phyloP scores from a whole-genome alignment of 2,888 invertebrate genomes.

The Dilophus febrilis region DNA sequence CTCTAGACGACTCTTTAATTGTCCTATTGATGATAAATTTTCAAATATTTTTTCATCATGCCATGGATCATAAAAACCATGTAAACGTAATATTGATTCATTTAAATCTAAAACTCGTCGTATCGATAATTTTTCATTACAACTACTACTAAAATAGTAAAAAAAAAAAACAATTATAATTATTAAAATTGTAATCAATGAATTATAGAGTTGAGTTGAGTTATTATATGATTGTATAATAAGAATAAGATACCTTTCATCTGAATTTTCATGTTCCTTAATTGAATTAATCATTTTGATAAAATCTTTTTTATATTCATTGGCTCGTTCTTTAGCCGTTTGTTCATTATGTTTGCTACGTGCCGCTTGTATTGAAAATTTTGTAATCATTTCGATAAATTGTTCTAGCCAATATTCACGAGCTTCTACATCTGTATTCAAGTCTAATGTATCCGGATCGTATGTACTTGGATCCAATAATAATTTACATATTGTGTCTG shows the following conservation, averaged over 20 bases:
- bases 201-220: background rate
- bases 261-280: constrained; percentile 30
- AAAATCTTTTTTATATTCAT: constrained; percentile 69
- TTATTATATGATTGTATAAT: constrained; percentile 8
- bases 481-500: constrained; percentile 40
- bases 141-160: too few relatives aligned
- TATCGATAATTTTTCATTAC: constrained; percentile 73
- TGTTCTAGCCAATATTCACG: constrained; percentile 84
- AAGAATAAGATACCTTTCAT: constrained; percentile 74
- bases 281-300: constrained; percentile 43
- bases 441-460: constrained; percentile 81
- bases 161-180: too few relatives aligned
- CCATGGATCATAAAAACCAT: constrained; percentile 83
- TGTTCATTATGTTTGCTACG: constrained; percentile 57
- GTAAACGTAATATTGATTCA: constrained; percentile 77
- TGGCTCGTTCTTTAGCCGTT: constrained; percentile 61
- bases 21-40: constrained; percentile 60
- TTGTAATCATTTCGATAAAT: constrained; percentile 70
- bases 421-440: constrained; percentile 70
- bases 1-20: constrained; percentile 47
- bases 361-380: constrained; percentile 69
- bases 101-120: constrained; percentile 80
- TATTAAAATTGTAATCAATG: too few relatives aligned
- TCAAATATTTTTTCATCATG: constrained; percentile 71
- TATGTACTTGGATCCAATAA: constrained; percentile 63